phyloP scores from a whole-genome alignment of 2,797 vertebrate genomes.

The Ctenosaura bakeri region DNA sequence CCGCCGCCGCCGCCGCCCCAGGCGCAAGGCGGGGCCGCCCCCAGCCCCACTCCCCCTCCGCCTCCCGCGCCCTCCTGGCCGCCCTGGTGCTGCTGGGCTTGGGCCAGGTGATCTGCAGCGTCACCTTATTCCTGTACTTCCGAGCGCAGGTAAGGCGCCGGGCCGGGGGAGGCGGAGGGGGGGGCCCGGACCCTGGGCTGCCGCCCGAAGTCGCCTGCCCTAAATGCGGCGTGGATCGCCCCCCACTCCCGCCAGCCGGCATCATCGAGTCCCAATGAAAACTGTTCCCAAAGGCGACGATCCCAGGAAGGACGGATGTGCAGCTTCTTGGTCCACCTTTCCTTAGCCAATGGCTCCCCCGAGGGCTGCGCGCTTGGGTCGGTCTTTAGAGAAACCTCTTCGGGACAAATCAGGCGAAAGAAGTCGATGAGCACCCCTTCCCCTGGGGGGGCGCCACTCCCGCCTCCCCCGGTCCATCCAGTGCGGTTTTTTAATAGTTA shows the following conservation, averaged over 20 bases:
- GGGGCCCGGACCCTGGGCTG: rapidly evolving
- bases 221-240: not conserved
- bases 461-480: not conserved
- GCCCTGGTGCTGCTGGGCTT: slow-evolving; percentile 91
- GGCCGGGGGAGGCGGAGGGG: too few relatives aligned
- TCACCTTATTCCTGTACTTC: slow-evolving; percentile 93
- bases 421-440: not conserved
- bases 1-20: not conserved
- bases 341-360: too few relatives aligned
- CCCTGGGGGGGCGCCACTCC: not conserved
- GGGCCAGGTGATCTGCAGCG: slow-evolving; percentile 95
- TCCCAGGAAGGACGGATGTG: too few relatives aligned
- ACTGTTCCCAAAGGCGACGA: too few relatives aligned
- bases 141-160: slow-evolving; percentile 87
- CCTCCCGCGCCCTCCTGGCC: slow-evolving; percentile 81
- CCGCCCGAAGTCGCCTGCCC: not conserved
- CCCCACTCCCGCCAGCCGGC: not conserved
- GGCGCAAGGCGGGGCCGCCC: slow-evolving; percentile 44
- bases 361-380: too few relatives aligned
- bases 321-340: too few relatives aligned
- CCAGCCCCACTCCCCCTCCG: not conserved
- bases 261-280: not conserved
- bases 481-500: too few relatives aligned
- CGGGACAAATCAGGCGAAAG: too few relatives aligned
- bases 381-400: too few relatives aligned